phyloP scores from a whole-genome alignment of 2,113 vertebrate genomes.

The Eolophus roseicapilla region DNA sequence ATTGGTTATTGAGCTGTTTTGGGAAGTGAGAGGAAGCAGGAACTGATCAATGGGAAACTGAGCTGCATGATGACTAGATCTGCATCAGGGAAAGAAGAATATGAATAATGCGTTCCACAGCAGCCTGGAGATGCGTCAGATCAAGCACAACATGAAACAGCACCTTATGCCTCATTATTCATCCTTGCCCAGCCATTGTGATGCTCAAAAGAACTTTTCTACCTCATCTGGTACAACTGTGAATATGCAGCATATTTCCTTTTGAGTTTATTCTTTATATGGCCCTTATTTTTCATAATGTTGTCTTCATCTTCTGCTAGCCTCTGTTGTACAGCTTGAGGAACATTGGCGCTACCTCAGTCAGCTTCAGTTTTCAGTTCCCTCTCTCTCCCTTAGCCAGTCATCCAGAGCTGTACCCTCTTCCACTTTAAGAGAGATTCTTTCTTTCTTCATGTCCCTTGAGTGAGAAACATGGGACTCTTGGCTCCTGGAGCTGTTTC shows the following conservation, averaged over 20 bases:
- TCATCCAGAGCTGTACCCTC: neutral
- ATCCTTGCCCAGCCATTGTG: neutral
- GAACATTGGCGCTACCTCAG: neutral
- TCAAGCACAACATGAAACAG: neutral
- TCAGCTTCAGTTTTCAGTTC: neutral
- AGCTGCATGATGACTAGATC: neutral
- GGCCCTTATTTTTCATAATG: neutral
- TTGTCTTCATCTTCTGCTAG: neutral
- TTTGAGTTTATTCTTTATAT: neutral
- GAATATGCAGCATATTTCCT: neutral
- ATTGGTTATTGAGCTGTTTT: neutral
- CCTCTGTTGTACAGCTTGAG: neutral
- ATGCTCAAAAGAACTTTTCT: neutral
- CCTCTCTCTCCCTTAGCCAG: neutral
- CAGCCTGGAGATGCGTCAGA: neutral
- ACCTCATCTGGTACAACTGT: neutral
- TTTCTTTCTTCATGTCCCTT: neutral
- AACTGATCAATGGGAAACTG: neutral
- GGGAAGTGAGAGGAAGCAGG: neutral
- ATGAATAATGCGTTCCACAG: constrained; percentile 28
- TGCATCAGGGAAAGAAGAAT: neutral
- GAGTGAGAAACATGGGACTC: neutral
- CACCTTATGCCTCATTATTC: constrained; percentile 11
- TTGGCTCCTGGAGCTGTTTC: neutral
- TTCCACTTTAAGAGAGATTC: neutral